Percentiles rank a stretch among this genome's conserved stretches.
These are phyloP conservation scores for Heterodera filipjevi DNA, from an alignment of 2,888 invertebrate genomes.

Conservation along the genomic window DNA sequence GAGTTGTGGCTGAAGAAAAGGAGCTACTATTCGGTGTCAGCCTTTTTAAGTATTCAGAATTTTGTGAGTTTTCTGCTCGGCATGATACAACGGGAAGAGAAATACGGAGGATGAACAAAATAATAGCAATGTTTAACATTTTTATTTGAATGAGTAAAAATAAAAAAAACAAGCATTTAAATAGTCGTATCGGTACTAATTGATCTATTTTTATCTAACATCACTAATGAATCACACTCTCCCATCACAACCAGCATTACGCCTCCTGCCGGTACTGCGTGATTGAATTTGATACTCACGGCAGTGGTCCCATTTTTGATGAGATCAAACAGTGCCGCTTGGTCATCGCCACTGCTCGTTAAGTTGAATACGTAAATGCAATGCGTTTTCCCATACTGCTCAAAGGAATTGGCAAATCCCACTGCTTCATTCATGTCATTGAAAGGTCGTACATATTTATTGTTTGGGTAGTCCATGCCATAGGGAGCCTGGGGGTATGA, in stretches of 20 bases:
- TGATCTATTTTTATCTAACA: constrained; percentile 20
- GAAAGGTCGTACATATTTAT: constrained; percentile 8
- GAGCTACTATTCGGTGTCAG: too few relatives aligned
- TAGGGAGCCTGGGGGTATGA: constrained; percentile 16
- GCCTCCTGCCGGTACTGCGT: neutral
- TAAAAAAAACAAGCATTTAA: neutral
- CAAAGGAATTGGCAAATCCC: constrained; percentile 1
- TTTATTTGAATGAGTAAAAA: neutral
- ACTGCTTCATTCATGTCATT: constrained; percentile 23
- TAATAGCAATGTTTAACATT: neutral
- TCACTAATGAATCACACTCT: neutral
- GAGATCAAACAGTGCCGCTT: constrained; percentile 21
- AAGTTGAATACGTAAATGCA: constrained; percentile 27
- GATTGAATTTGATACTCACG: constrained; percentile 8
- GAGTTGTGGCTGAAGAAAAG: too few relatives aligned
- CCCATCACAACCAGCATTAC: constrained; percentile 13
- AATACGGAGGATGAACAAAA: constrained; percentile 9
- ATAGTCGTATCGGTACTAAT: constrained; percentile 21
- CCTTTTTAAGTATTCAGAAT: neutral
- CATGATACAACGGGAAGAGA: neutral
- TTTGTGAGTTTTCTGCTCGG: neutral
- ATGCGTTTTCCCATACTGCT: constrained; percentile 3
- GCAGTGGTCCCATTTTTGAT: constrained; percentile 22
- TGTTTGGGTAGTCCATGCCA: constrained; percentile 12
- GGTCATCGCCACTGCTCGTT: constrained; percentile 25